Conservation (phyloP, 1,140 invertebrate genomes). For the Pseudomyrmex flavicornis region DNA sequence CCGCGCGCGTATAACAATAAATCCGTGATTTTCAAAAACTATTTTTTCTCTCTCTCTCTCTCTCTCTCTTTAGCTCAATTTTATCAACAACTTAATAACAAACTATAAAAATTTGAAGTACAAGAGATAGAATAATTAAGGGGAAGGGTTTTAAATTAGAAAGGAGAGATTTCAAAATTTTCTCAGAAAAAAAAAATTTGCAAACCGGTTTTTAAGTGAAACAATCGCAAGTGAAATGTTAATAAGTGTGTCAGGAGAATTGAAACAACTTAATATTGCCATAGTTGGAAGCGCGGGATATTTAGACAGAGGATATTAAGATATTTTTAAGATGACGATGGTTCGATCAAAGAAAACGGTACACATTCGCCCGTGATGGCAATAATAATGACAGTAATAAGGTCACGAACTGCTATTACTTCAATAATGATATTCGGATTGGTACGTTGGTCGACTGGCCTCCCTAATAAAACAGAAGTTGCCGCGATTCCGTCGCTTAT, state of each 20-base stretch:
- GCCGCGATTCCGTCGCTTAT: constrained; percentile 79
- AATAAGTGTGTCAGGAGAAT: neutral
- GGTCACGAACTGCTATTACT: constrained; percentile 78
- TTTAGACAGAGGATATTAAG: constrained; percentile 23
- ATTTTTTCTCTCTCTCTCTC: too few species aligned
- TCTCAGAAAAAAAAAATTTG: too few species aligned
- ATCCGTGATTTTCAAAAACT: neutral
- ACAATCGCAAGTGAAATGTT: too few species aligned
- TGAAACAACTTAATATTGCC: neutral
- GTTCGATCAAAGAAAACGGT: constrained; percentile 56
- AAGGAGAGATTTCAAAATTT: too few species aligned
- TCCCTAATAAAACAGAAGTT: constrained; percentile 81
- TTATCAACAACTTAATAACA: neutral
- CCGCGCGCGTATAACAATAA: constrained; percentile 1
- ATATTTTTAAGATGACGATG: constrained; percentile 54
- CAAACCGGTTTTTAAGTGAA: too few species aligned
- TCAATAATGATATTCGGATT: constrained; percentile 77
- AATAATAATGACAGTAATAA: constrained; percentile 79
- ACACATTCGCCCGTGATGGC: constrained; percentile 51
- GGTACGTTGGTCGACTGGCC: constrained; percentile 72
- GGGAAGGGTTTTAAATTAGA: too few species aligned
- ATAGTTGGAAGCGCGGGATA: neutral
- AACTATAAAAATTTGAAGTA: too few species aligned
- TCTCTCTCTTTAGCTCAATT: neutral
- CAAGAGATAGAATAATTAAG: too few species aligned